Base-by-base conservation (phyloP, 2,797 vertebrate genomes). In the Artibeus jamaicensis region DNA sequence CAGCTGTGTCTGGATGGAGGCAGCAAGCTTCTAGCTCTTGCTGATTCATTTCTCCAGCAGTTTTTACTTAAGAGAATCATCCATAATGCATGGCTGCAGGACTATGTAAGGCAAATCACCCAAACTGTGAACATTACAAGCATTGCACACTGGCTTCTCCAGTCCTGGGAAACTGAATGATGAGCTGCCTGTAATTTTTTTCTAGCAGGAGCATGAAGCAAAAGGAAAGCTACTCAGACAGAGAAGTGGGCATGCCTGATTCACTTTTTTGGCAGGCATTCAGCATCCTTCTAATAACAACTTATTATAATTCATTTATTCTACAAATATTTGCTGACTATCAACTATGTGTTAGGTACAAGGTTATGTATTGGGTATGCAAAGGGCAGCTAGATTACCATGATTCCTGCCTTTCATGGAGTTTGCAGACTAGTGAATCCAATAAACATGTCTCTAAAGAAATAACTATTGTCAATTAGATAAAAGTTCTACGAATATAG, bases 51-150 rank as follows among this genome's bases (percentile, higher is more conserved):
- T 92, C 44, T 91, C 62, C 12, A 4, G 46, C 73, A 92, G 53
- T 76, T 95, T 97, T 96, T 94, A 86, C 91, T 94, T 96, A 88
- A 96, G 87, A 90, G 88, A 92, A 62, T 78, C 62, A 95, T 90
- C 81, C 62, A 88, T 96, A 97, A 95, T 95, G 78, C 91, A 96
- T 91, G 57, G 92, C 57, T 85, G 2, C 46, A 76, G 86, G 85
- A 96, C 65, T 86, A 21, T 34, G 89, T 42, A 76, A 92, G 82
- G 62, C 50, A 95, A 86, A 89, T 95, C 65, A 81, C 67, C 77
- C 78, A 86, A 86, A 95, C 57, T 83, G 46, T 84, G 78, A 94
- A 32, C 39, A 50, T 87, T 96, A 84, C 57, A 91, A 83, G 50
- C 62, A 19, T 42, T 78, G 37, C 21, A 65, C 73, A 94, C 37